These are phyloP conservation scores for Aphis craccivora DNA, from an alignment of 1,140 invertebrate species.

Conservation along the genomic window DNA sequence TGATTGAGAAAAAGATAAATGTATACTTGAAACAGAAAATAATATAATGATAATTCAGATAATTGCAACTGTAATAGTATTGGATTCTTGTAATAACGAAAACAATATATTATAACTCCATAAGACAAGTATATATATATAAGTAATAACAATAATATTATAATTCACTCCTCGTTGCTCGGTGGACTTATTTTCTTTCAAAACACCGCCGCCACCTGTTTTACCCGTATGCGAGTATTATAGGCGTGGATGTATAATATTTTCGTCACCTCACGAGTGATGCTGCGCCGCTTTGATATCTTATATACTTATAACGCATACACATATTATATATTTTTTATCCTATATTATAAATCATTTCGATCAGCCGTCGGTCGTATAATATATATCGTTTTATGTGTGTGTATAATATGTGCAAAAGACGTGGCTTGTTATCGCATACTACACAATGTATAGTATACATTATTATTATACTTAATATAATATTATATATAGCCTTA, in stretches of 20 bases:
- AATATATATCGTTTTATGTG: not conserved
- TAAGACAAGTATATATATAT: not conserved
- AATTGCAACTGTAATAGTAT: no score
- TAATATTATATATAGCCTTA: not conserved
- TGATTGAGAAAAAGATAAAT: no score
- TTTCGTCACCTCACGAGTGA: not conserved
- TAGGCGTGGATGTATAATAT: not conserved
- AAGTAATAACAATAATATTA: not conserved
- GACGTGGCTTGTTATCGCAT: constrained; percentile 14
- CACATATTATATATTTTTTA: not conserved
- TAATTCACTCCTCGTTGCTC: not conserved
- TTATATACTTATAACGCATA: not conserved
- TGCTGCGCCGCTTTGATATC: not conserved
- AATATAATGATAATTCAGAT: no score
- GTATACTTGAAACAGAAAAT: no score
- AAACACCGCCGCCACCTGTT: not conserved
- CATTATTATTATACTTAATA: not conserved
- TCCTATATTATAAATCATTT: constrained; percentile 7
- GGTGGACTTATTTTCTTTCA: not conserved
- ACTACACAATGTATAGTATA: not conserved
- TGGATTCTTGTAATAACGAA: no score
- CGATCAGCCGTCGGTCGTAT: not conserved
- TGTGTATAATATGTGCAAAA: not conserved
- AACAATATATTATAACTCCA: no score
- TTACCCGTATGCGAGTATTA: not conserved